Conservation (phyloP, 1,140 invertebrate genomes). For the Pseudomyrmex pallidus region DNA sequence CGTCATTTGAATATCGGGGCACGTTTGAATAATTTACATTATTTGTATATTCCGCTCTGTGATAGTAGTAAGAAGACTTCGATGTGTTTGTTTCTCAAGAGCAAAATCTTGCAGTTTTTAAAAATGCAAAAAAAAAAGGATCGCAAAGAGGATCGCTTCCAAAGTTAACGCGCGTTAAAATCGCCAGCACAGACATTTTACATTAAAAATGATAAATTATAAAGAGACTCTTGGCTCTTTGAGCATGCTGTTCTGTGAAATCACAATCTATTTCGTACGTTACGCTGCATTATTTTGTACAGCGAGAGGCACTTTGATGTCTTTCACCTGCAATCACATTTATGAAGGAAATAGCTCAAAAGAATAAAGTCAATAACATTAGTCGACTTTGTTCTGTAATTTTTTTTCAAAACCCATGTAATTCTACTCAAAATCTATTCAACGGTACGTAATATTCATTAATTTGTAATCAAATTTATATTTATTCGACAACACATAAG, state of each 20-base stretch:
- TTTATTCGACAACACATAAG: neutral
- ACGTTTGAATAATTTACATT: conserved; percentile 40
- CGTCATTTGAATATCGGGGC: conserved; percentile 31
- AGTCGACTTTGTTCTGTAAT: neutral
- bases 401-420: conserved; percentile 3
- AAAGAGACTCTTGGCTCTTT: conserved; percentile 6
- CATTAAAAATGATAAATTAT: neutral
- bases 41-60: conserved; percentile 5
- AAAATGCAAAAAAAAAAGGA: neutral
- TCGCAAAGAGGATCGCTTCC: neutral
- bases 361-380: neutral
- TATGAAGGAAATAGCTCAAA: conserved; percentile 30
- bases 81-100: neutral
- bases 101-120: neutral
- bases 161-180: neutral
- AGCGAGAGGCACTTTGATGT: conserved; percentile 15
- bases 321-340: conserved; percentile 25
- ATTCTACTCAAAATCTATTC: conserved; percentile 13
- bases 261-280: conserved; percentile 6
- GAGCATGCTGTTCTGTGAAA: conserved; percentile 17
- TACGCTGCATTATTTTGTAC: conserved; percentile 16
- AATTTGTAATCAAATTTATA: neutral
- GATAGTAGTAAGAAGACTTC: neutral
- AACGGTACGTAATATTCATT: neutral
- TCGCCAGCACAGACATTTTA: conserved; percentile 11